Evolutionary conservation across 1,140 invertebrate species (phyloP), one percentile per base, ranked within the genome.

Genomic region (Drosophila sproati): DNA sequence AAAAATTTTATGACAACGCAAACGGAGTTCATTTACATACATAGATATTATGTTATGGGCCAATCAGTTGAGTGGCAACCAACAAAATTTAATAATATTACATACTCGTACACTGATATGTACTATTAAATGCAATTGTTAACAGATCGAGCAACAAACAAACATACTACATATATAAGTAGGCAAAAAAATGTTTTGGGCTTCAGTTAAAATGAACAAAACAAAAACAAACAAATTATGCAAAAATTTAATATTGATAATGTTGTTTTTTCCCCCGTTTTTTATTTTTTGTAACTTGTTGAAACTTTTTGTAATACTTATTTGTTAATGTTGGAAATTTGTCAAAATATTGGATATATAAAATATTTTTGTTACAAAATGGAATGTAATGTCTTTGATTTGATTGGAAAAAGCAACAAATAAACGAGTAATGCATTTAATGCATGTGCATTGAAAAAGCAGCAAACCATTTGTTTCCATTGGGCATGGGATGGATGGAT

Each of bases 361-460:
- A 78, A 61, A 59, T 81, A 89, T 75, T 89, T 86, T 89, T 81
- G 69, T 90, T 81, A 86, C 48, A 81, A 90, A 20, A 90, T 77
- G 76, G 86, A 80, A 80, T 80, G 48, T 70, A 89, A 82, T 73
- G 64, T 78, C 81, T 76, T 85, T 73, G 55, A 73, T 77, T 87
- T 82, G 67, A 63, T 32, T 76, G 74, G 60, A 88, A 77, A 78
- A 75, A 47, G 50, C 45, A 68, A 73, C 48, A 72, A 79, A 73
- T 77, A 70, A 73, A 83, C 61, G 29, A 34, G 29, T 59, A 76
- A 54, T 63, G 48, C 62, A 79, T 76, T 74, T 52, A 41, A 75
- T 71, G 73, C 73, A 56, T 50, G 10, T 4, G 51, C 57, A 69
- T 35, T 61, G 45, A 57, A 43, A 63, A 31, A 2, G 20, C 47